Evolutionary conservation across 2,888 invertebrate species (phyloP), one percentile per base, ranked within the genome.

Genomic region (Icerya purchasi): DNA sequence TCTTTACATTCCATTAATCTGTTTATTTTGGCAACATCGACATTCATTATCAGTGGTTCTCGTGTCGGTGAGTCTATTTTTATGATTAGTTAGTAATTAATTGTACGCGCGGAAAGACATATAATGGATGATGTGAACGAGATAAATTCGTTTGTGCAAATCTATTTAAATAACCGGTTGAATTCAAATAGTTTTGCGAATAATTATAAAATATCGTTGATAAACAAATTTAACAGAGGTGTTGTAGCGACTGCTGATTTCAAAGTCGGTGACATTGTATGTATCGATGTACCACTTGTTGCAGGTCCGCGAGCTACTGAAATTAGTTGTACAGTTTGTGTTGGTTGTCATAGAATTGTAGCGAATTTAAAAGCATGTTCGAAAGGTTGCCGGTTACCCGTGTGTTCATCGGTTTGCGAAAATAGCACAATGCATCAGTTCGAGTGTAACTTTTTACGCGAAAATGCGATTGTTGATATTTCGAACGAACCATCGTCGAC

Each of bases 181-280:
- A 36, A 36, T 36, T 36, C 36, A 14, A 36, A 36, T 36, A 36
- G 5, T 36, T n/a, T n/a, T n/a, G 8, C 36, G 36, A 14, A 36
- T 8, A 14, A 36, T 36, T 36, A 36, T 14, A 14, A 36, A 36
- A 36, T 36, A 8, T 8, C 8, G 8, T 14, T 36, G 8, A 8
- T 36, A 36, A 36, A 14, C 14, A 36, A 36, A 36, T 14, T 5
- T 36, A 36, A 36, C 14, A 5, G 36, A 22, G 86, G 86, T 2
- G 69, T 87, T 1, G 77, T 86, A 65, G 83, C 86, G 20, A 77
- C 73, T 2, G 75, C 78, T 63, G 78, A 84, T 67, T 80, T 86
- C 52, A 69, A 72, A 61, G 69, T 75, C 25, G 84, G 84, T 50
- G 84, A 86, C 70, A 70, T 83, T 25, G 77, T 88, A 57, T 85